Conservation (phyloP, 1,140 invertebrate genomes). For the Papilio polytes region DNA sequence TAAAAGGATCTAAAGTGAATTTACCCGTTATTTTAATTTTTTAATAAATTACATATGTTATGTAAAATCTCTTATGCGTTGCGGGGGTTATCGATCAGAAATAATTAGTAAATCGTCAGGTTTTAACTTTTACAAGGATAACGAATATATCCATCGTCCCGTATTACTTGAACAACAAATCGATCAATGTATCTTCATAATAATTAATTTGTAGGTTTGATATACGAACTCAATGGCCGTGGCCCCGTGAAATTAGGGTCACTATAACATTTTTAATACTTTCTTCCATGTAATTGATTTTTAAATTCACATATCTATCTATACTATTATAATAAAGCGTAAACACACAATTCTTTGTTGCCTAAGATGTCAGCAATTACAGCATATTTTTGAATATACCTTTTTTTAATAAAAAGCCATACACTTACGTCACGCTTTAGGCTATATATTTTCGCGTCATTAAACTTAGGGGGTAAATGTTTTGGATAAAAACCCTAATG, state of each 20-base stretch:
- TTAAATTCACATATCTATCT: neutral
- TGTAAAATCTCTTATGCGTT: neutral
- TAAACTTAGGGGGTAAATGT: no score
- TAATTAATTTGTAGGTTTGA: slow-evolving; percentile 6
- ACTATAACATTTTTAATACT: neutral
- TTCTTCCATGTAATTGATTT: neutral
- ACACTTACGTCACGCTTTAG: no score
- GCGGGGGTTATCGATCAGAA: slow-evolving; percentile 54
- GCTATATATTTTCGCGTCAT: no score
- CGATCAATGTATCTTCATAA: slow-evolving; percentile 12
- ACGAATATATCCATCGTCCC: slow-evolving; percentile 38
- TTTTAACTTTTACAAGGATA: slow-evolving; percentile 45
- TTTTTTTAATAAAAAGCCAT: no score
- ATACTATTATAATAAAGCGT: no score
- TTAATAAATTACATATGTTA: neutral
- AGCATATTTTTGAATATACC: no score
- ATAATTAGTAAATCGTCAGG: slow-evolving; percentile 55
- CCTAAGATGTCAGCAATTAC: no score
- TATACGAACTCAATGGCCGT: neutral
- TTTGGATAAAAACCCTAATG: no score
- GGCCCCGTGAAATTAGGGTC: neutral
- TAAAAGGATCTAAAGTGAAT: no score
- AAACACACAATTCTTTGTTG: no score
- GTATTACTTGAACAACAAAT: neutral
- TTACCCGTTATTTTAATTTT: no score